Percentiles rank a stretch among this genome's conserved stretches.
Conservation (phyloP, 1,140 invertebrate species). For the Probaryconus sp. region DNA sequence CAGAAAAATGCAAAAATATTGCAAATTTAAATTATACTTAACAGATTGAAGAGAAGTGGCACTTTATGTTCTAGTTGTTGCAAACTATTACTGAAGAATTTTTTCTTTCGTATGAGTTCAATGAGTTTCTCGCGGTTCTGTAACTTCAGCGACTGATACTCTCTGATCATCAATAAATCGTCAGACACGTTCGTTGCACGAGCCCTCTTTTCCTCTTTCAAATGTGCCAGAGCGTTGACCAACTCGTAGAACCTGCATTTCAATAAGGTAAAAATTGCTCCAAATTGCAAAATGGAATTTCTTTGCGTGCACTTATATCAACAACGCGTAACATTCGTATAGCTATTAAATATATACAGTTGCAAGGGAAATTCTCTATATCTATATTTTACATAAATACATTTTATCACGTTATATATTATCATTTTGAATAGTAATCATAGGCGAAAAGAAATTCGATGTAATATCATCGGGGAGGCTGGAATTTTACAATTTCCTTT, state of each 20-base stretch:
- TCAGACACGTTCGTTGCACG: background rate
- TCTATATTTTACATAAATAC: slow-evolving; percentile 10
- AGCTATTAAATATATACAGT: slow-evolving; percentile 2
- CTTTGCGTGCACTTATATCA: slow-evolving; percentile 22
- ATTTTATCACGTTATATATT: slow-evolving; percentile 18
- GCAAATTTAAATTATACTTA: too few relatives aligned
- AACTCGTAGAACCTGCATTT: slow-evolving; percentile 22
- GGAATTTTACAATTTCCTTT: too few relatives aligned
- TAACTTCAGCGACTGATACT: too few relatives aligned
- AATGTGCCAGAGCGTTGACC: slow-evolving; percentile 1
- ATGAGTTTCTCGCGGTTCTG: too few relatives aligned
- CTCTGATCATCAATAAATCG: too few relatives aligned
- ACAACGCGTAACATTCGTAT: slow-evolving; percentile 2
- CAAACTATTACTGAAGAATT: too few relatives aligned
- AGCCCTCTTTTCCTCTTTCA: slow-evolving; percentile 4
- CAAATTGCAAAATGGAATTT: slow-evolving; percentile 39
- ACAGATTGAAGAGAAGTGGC: too few relatives aligned
- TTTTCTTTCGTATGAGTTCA: too few relatives aligned
- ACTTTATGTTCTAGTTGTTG: too few relatives aligned
- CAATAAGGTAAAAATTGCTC: slow-evolving; percentile 30
- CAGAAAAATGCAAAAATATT: too few relatives aligned
- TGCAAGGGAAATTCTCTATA: slow-evolving; percentile 15
- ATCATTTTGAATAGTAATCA: slow-evolving; percentile 31
- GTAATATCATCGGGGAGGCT: too few relatives aligned
- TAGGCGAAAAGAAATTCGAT: background rate